Percentiles rank a stretch among this genome's conserved stretches.
These are phyloP conservation scores for Scolanthus callimorphus DNA, from an alignment of 92 coral and sea anemone species.

Conservation along the genomic window DNA sequence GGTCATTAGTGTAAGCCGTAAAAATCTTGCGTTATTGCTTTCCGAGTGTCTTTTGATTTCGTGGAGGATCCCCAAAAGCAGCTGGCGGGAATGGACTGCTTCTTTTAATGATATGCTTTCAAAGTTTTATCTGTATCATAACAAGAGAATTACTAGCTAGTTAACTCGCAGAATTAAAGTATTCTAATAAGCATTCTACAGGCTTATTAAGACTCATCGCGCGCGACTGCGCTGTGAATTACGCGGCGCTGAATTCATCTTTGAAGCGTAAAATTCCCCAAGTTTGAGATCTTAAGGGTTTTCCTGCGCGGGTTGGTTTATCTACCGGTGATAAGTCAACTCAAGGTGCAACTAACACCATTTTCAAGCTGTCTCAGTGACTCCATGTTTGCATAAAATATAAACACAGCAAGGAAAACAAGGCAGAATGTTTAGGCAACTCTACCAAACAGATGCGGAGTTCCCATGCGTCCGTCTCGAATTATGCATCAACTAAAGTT, in stretches of 20 bases:
- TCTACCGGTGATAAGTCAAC: no score
- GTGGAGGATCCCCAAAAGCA: background rate
- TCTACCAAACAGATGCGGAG: conserved; percentile 48
- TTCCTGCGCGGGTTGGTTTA: no score
- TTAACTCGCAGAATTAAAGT: background rate
- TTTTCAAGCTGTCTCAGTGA: conserved; percentile 45
- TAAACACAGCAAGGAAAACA: conserved; percentile 67
- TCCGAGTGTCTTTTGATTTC: conserved; percentile 1
- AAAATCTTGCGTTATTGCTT: background rate
- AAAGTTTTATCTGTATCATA: background rate
- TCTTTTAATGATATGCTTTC: background rate
- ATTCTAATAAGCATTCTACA: background rate
- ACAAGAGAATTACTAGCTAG: background rate
- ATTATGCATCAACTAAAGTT: conserved; percentile 37
- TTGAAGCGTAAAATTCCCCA: no score
- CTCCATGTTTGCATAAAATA: conserved; percentile 69
- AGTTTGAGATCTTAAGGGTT: no score
- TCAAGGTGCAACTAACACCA: no score
- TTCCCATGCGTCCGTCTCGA: conserved; percentile 70
- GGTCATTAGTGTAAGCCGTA: background rate
- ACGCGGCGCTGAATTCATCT: no score
- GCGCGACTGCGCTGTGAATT: no score
- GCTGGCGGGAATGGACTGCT: background rate
- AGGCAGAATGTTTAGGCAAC: conserved; percentile 52
- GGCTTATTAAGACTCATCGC: background rate